Conservation (phyloP, 2,113 vertebrate genomes). For the Erythrocercus mccallii region DNA sequence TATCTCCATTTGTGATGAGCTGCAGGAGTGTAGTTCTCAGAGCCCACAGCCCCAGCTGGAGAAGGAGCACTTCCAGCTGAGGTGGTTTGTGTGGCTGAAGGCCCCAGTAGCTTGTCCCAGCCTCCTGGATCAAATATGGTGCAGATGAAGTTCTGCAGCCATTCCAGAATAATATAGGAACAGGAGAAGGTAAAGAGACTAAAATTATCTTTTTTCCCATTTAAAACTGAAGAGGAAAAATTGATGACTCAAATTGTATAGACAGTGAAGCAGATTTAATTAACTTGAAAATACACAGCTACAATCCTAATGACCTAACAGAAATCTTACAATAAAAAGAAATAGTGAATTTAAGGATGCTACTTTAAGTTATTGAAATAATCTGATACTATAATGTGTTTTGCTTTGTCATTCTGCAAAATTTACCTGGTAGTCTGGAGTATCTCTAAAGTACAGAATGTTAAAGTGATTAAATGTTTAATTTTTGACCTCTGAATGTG, state of each 20-base stretch:
- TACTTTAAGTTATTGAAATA: background rate
- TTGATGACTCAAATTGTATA: background rate
- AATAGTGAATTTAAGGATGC: background rate
- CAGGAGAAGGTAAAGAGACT: background rate
- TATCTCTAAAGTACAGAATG: background rate
- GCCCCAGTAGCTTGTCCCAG: background rate
- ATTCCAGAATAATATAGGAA: background rate
- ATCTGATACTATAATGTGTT: background rate
- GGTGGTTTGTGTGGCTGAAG: background rate
- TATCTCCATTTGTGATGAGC: background rate
- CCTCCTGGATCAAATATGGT: background rate
- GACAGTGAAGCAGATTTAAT: background rate
- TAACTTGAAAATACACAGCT: background rate
- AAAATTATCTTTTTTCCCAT: background rate
- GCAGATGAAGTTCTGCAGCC: background rate
- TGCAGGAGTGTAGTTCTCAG: background rate
- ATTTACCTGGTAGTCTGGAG: background rate
- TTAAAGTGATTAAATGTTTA: background rate
- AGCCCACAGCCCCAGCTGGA: background rate
- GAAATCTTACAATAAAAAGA: background rate
- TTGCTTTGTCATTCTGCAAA: background rate
- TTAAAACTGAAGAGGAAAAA: background rate
- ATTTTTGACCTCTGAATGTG: background rate
- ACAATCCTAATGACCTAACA: background rate
- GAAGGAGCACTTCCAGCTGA: background rate